Evolutionary conservation across 2,888 invertebrate genomes (phyloP).

Genomic region (Trilocha varians): DNA sequence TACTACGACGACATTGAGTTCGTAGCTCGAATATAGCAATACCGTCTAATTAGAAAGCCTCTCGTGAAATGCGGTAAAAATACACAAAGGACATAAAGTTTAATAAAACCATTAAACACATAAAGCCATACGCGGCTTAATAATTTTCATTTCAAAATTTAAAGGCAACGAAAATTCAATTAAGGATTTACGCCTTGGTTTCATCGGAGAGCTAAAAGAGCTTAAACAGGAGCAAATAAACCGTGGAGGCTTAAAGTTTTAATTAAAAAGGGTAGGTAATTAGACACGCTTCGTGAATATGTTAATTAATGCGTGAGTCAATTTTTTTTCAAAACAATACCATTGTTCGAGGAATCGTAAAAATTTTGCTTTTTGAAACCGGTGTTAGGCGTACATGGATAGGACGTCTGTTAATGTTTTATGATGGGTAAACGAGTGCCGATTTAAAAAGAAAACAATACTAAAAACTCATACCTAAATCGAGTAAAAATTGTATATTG

Average conservation of each 20-base stretch:
- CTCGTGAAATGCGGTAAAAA: too few species aligned
- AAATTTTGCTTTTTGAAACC: conserved; percentile 34
- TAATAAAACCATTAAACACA: too few species aligned
- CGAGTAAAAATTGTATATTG: too few species aligned
- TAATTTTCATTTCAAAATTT: background rate
- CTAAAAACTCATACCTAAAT: too few species aligned
- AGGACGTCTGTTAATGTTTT: conserved; percentile 6
- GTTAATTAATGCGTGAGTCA: conserved; percentile 67
- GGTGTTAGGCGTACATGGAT: conserved; percentile 19
- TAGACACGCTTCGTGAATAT: conserved; percentile 62
- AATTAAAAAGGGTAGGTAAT: conserved; percentile 66
- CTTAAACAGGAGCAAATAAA: conserved; percentile 52
- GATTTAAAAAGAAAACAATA: too few species aligned
- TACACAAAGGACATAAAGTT: too few species aligned
- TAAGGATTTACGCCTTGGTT: background rate
- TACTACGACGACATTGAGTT: too few species aligned
- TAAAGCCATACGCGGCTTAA: too few species aligned
- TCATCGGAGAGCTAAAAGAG: conserved; percentile 17
- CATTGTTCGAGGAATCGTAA: conserved; percentile 58
- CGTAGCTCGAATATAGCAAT: too few species aligned
- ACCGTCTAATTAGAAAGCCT: too few species aligned
- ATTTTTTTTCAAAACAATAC: conserved; percentile 58
- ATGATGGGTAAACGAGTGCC: background rate
- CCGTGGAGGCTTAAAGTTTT: conserved; percentile 55
- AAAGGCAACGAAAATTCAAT: background rate